A percentile compares a stretch with the other conserved stretches of the same genome.
These are phyloP conservation scores for Micromys minutus DNA, from an alignment of 2,113 vertebrate genomes.

Conservation along the genomic window DNA sequence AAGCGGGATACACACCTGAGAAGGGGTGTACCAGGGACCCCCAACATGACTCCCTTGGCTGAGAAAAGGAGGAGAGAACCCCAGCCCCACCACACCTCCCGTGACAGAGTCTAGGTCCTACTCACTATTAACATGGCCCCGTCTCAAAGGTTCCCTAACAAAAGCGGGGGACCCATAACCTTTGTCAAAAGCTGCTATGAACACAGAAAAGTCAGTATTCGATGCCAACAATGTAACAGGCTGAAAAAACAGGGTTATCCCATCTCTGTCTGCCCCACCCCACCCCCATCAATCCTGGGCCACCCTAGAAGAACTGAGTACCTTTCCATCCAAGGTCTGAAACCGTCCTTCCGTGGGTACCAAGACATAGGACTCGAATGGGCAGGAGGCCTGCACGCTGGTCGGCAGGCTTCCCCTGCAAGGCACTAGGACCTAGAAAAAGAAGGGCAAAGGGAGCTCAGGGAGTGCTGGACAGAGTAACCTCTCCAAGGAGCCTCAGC, in stretches of 20 bases:
- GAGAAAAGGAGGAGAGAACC: neutral
- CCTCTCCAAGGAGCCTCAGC: neutral
- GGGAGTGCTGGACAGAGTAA: neutral
- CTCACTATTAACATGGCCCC: neutral
- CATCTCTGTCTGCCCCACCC: neutral
- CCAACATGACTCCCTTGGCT: neutral
- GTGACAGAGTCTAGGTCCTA: neutral
- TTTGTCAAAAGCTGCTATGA: neutral
- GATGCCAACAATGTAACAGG: accelerated
- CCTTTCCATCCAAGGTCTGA: conserved; percentile 94
- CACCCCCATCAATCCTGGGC: neutral
- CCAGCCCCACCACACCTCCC: accelerated
- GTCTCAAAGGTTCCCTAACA: neutral
- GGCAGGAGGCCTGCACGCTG: conserved; percentile 84
- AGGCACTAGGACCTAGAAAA: conserved; percentile 92
- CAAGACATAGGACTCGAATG: conserved; percentile 94
- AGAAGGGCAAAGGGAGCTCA: neutral
- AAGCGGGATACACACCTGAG: neutral
- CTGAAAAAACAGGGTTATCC: neutral
- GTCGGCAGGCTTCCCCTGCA: conserved; percentile 91
- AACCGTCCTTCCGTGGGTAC: conserved; percentile 89
- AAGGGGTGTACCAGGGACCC: accelerated
- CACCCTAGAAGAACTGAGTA: conserved; percentile 72
- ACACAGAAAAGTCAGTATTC: neutral
- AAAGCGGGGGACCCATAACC: neutral